A percentile compares a stretch with the other conserved stretches of the same genome.
These are phyloP conservation scores for Agriopis marginaria DNA, from an alignment of 2,888 invertebrate genomes.

Conservation along the genomic window DNA sequence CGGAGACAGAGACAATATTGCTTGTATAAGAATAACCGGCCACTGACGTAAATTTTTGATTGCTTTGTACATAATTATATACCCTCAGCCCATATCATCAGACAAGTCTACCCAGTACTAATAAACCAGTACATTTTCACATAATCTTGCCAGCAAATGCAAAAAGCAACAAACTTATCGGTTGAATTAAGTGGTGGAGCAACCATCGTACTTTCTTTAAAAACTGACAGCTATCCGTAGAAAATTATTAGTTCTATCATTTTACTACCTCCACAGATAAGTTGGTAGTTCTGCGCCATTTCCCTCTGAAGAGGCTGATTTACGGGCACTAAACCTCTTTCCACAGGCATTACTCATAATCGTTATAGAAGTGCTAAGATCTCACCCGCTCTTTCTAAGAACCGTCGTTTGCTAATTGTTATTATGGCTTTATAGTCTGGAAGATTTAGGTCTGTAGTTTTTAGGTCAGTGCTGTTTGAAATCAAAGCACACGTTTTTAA, in stretches of 20 bases:
- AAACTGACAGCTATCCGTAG: neutral
- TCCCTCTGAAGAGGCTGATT: slow-evolving; percentile 15
- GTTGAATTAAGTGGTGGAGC: neutral
- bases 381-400: slow-evolving; percentile 5
- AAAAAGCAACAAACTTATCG: neutral
- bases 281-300: neutral
- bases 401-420: slow-evolving; percentile 12
- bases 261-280: too few relatives aligned
- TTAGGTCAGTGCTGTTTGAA: neutral
- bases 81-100: too few relatives aligned
- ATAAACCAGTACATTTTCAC: neutral
- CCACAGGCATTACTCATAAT: slow-evolving; percentile 22
- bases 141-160: slow-evolving; percentile 1
- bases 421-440: slow-evolving; percentile 6
- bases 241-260: neutral
- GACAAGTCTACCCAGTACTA: neutral
- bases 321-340: slow-evolving; percentile 26
- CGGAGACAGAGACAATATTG: too few relatives aligned
- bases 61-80: too few relatives aligned
- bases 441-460: slow-evolving; percentile 12
- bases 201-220: neutral
- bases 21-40: too few relatives aligned
- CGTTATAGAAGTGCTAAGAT: slow-evolving; percentile 19
- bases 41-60: too few relatives aligned
- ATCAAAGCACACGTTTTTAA: neutral